Evolutionary conservation across 1,140 invertebrate species (phyloP), one percentile per base, ranked within the genome.

Genomic region (Piezodorus guildinii): DNA sequence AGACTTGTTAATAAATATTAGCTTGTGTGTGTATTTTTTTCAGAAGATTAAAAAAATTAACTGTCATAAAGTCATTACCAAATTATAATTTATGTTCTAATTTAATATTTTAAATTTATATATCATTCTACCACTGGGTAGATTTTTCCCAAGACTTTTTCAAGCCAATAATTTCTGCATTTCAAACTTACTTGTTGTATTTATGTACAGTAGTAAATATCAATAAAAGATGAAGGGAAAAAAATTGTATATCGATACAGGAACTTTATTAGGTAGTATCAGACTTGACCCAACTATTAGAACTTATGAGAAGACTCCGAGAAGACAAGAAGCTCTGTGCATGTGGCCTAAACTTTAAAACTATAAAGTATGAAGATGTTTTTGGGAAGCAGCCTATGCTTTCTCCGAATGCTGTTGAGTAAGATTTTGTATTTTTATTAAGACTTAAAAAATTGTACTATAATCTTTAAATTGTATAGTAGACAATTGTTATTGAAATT

Each of bases 351-450:
- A 45, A 17, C 8, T 61, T 61, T 45, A 45, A 61, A 15, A 61
- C 60, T 16, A 45, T 61, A 15, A 45, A 34, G 3, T 61, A 61
- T 43, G 44, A 23, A 23, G 60, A 61, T 61, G 25, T 61, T 34
- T 61, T 61, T 61, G 60, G 60, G 5, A 39, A 39, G 12, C 34
- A 39, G 34, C 34, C 34, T 10, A 39, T 39, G 34, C 6, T 39
- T 39, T 8, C 6, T 10, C 34, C 34, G 12, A 39, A 39, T 10
- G 16, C 46, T 19, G 19, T 49, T 2, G 10, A 49, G 46, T 49
- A 49, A 49, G 46, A 8, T 2, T 21, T 19, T 6, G n/a, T 49
- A 19, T 19, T 49, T 49, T 2, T 49, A 19, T 49, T 39, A 1
- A 39, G 1, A 10, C 6, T 39, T 30, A 30, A 30, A 30, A n/a